Evolutionary conservation across 2,888 invertebrate genomes (phyloP), one percentile per base, ranked within the genome.

Genomic region (Heliconius ismenius): DNA sequence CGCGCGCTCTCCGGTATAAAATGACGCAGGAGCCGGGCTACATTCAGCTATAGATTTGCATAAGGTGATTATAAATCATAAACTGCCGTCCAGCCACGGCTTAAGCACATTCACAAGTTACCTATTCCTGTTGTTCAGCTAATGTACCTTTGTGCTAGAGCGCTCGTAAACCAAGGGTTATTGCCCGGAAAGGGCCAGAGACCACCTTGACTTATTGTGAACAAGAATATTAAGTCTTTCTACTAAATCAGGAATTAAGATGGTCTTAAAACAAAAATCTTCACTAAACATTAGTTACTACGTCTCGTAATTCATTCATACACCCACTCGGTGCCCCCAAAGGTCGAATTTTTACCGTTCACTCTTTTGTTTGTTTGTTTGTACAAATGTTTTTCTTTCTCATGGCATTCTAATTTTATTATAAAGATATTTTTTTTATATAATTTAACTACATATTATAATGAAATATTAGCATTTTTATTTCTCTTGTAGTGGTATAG

Each of bases 11-110:
- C 75, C 49, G 62, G 54, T 69, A 74, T 70, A 28, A 65, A 74
- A 76, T 78, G 78, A 81, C 83, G 84, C 84, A 83, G 84, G 84
- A 85, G 83, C 84, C 78, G 76, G 83, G 84, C 83, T 82, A 83
- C 84, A 83, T 86, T 88, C 82, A 88, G 84, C 86, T 86, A 89
- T 89, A 89, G 87, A 89, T 92, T 91, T 90, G 88, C 90, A 91
- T 90, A 89, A 88, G 87, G 87, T 84, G 86, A 83, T 86, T 90
- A 86, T 92, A 91, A 92, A 91, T 92, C 91, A 92, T 89, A 90
- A 87, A 86, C 63, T 75, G 85, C 84, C 82, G 82, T 83, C 81
- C 84, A 83, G 85, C 83, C 84, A 80, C 76, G 77, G 81, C 78
- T 81, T 80, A 81, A 78, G 83, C 85, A 85, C 84, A 84, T 84